Conservation (phyloP, 2,113 vertebrate species). For the Erythrolamprus reginae region DNA sequence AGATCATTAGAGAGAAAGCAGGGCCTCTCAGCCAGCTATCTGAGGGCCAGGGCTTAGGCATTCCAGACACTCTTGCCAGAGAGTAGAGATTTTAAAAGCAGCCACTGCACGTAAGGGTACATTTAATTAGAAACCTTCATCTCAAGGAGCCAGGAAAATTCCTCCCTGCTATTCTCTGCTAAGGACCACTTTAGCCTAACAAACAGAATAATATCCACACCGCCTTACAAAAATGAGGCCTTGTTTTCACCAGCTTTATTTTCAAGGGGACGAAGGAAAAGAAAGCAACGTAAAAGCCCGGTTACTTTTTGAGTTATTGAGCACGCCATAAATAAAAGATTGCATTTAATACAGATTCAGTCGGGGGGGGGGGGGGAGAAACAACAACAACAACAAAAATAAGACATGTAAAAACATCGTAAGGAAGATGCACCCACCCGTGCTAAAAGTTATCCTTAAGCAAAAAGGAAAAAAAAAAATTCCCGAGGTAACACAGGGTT, state of each 20-base stretch:
- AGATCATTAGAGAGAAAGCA: neutral
- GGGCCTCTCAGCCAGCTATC: slow-evolving; percentile 31
- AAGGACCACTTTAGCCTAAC: neutral
- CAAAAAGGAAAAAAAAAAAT: neutral
- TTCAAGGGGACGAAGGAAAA: neutral
- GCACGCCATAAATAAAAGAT: slow-evolving; percentile 10
- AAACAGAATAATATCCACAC: neutral
- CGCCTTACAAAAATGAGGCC: neutral
- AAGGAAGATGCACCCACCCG: neutral
- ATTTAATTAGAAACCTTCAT: neutral
- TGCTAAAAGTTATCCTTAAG: neutral
- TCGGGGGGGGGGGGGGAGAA: neutral
- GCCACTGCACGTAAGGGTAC: neutral
- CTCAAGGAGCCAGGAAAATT: neutral
- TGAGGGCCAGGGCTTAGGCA: rapidly evolving
- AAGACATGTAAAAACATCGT: neutral
- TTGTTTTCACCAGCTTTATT: slow-evolving; percentile 4
- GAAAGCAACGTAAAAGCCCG: neutral
- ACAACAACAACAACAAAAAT: neutral
- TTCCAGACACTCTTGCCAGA: neutral
- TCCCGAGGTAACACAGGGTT: neutral
- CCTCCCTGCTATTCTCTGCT: no score
- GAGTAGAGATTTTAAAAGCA: neutral
- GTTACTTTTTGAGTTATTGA: neutral
- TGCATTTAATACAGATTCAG: neutral